Conservation (phyloP, 2,888 invertebrate genomes). For the Limenitis camilla region DNA sequence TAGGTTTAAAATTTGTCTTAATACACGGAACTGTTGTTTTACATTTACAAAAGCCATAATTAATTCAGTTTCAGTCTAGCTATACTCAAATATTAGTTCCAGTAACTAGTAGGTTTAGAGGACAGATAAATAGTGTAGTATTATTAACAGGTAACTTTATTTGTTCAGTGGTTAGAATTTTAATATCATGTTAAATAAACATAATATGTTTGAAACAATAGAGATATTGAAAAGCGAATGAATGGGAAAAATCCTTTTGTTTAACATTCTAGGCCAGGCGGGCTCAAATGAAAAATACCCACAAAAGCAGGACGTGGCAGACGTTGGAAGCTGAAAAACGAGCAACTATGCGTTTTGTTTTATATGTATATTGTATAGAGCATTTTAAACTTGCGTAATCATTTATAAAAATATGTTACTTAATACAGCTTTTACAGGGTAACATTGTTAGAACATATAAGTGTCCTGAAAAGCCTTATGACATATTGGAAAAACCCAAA, state of each 20-base stretch:
- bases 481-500: too few relatives aligned
- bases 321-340: constrained; percentile 52
- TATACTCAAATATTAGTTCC: too few relatives aligned
- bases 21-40: too few relatives aligned
- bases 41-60: too few relatives aligned
- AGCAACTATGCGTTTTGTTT: constrained; percentile 58
- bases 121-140: too few relatives aligned
- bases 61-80: too few relatives aligned
- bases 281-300: constrained; percentile 59
- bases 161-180: too few relatives aligned
- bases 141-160: too few relatives aligned
- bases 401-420: background rate
- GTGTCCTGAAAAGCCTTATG: too few relatives aligned
- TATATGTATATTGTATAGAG: constrained; percentile 20
- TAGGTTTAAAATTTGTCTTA: too few relatives aligned
- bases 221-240: constrained; percentile 41
- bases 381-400: background rate
- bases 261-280: constrained; percentile 43
- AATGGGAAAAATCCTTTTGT: constrained; percentile 57
- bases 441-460: background rate
- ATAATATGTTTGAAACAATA: constrained; percentile 25
- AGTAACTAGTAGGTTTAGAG: too few relatives aligned
- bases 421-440: background rate
- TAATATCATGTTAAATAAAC: too few relatives aligned
- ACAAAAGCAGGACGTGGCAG: constrained; percentile 40